Evolutionary conservation across 2,888 invertebrate genomes (phyloP), one percentile per base, ranked within the genome.

Genomic region (Dendrolimus houi): DNA sequence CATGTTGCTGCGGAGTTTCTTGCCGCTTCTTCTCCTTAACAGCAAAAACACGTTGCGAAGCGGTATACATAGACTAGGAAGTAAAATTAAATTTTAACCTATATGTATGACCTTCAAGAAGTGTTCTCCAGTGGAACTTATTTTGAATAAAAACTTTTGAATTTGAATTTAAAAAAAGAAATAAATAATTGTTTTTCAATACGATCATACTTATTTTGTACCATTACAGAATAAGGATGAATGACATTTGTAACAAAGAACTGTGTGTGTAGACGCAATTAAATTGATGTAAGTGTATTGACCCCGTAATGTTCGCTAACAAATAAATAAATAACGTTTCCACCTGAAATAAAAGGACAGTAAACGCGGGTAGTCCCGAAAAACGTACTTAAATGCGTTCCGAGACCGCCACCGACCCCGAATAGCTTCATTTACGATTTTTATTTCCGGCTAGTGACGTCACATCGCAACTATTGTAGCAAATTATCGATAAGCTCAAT

Each of bases 351-450:
- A 88, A 89, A 89, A 87, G 83, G 78, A 86, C 84, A 83, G 79
- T 88, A 87, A 89, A 89, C 77, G 82, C 70, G 76, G 76, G 75
- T 73, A 72, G 76, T 80, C 81, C 83, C 79, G 75, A 69, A 79
- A 81, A 85, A 85, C 77, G 87, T 78, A 87, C 83, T 89, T 89
- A 89, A 89, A 87, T 82, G 83, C 80, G 77, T 82, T 81, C 74
- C 75, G 81, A 81, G 79, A 81, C 83, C 79, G 82, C 79, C 81
- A 76, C 79, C 67, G 77, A 73, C 80, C 78, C 74, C 70, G 75
- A 89, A 90, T 88, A 76, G 86, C 89, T 90, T 90, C 89, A 90
- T 90, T 89, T 90, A 88, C 89, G 86, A 87, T 90, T 89, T 89
- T 89, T 89, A 88, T 87, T 85, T 87, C 84, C 85, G 81, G 64